Base-by-base conservation (phyloP, 2,888 invertebrate genomes). In the Achlya flavicornis region DNA sequence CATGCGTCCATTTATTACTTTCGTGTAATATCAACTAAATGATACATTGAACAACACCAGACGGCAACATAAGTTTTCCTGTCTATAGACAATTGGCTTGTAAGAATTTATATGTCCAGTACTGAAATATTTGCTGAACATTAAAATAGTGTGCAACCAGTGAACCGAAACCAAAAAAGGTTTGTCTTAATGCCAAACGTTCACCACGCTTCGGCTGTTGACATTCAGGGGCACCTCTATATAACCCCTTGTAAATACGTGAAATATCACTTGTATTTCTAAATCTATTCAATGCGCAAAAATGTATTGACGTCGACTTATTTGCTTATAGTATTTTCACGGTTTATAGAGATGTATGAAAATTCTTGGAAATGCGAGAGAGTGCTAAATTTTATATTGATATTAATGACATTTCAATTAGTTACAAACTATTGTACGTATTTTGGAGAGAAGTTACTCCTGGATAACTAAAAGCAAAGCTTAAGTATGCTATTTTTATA, bases 261-360 rank as follows among this genome's bases (percentile, higher is more conserved):
- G 53, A 53, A 53, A 53, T 53, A 53, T 53, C 53, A 53, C 53
- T 19, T 53, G 53, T 53, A 53, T 53, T 53, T 53, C 53, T 53
- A 53, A 53, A 53, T 53, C 53, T 53, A 53, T 53, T 53, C 53
- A n/a, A 10, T n/a, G 53, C 53, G 53, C 53, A 19, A 53, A 53
- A 19, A 53, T 53, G 53, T 19, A 19, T 5, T 53, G 53, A 53
- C 53, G 53, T 53, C 53, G n/a, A 3, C 10, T 53, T 53, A 53
- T 19, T 16, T 53, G 53, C 19, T 53, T 19, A 53, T 19, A 19
- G n/a, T 53, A 53, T 53, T 53, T 53, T 53, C 19, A 53, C 53
- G 19, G 53, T 53, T 53, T 19, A 53, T 10, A 3, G 53, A 16
- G 7, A 19, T 19, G 48, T 48, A 3, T 5, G 7, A 4, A 16